phyloP scores from a whole-genome alignment of 2,888 invertebrate genomes.

The Apotomis betuletana region DNA sequence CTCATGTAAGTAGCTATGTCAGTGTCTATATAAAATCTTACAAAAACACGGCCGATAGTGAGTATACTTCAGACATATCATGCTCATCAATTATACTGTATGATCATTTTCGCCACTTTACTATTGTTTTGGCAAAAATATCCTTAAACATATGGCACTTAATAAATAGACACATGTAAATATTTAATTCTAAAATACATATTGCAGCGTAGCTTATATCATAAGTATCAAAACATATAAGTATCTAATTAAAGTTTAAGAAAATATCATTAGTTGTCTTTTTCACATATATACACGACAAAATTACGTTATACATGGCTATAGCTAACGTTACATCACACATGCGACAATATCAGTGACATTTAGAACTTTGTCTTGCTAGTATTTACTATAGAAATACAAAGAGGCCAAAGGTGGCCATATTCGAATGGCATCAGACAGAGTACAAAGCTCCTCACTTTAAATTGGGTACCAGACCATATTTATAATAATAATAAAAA shows the following conservation, averaged over 20 bases:
- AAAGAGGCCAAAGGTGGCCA: not conserved
- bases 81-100: constrained; percentile 1
- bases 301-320: constrained; percentile 2
- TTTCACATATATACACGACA: constrained; percentile 21
- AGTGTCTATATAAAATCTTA: not conserved
- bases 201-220: constrained; percentile 15
- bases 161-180: constrained; percentile 21
- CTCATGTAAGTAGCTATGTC: not conserved
- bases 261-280: constrained; percentile 20
- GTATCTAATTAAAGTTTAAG: constrained; percentile 22
- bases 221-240: constrained; percentile 26
- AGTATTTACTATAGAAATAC: not conserved
- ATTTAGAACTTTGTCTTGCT: not conserved
- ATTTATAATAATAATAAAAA: too few relatives aligned
- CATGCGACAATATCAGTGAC: not conserved
- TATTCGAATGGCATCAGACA: too few relatives aligned
- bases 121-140: constrained; percentile 17
- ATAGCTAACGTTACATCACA: not conserved
- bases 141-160: constrained; percentile 25
- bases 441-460: not conserved
- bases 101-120: constrained; percentile 12
- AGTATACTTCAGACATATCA: not conserved
- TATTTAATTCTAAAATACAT: constrained; percentile 14
- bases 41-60: not conserved
- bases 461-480: not conserved